phyloP scores from a whole-genome alignment of 2,888 invertebrate genomes.

The Limnephilus rhombicus region DNA sequence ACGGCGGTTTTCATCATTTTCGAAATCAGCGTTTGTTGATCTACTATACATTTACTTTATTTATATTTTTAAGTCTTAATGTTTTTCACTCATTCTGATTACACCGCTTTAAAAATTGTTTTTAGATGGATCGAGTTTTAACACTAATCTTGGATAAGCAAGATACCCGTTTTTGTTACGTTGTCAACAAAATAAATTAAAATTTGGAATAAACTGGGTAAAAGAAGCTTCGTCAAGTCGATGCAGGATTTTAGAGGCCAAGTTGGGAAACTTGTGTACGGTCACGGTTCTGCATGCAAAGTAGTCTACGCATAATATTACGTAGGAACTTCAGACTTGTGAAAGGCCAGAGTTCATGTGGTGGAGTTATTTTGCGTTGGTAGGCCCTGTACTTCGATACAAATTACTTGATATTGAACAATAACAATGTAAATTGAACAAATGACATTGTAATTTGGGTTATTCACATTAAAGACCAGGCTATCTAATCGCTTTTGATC shows the following conservation, averaged over 20 bases:
- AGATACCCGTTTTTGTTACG: not conserved
- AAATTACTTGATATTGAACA: not conserved
- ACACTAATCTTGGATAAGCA: not conserved
- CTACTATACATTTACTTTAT: no score
- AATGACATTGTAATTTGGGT: not conserved
- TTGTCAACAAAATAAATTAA: not conserved
- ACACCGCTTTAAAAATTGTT: not conserved
- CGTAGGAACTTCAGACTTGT: not conserved
- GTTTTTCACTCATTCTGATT: no score
- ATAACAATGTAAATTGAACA: not conserved
- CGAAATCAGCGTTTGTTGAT: no score
- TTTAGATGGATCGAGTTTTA: not conserved
- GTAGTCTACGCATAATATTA: not conserved
- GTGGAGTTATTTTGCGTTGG: not conserved
- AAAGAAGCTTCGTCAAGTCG: not conserved
- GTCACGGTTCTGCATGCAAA: not conserved
- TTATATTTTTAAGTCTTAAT: no score
- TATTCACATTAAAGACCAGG: not conserved
- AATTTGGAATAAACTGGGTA: not conserved
- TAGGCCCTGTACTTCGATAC: not conserved
- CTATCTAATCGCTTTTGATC: not conserved
- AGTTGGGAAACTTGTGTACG: not conserved
- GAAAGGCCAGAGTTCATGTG: not conserved
- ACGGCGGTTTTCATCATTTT: no score
- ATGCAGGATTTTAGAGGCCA: not conserved